A percentile compares a stretch with the other conserved stretches of the same genome.
phyloP scores from a whole-genome alignment of 2,888 invertebrate genomes.

The Aleiodes testaceus region DNA sequence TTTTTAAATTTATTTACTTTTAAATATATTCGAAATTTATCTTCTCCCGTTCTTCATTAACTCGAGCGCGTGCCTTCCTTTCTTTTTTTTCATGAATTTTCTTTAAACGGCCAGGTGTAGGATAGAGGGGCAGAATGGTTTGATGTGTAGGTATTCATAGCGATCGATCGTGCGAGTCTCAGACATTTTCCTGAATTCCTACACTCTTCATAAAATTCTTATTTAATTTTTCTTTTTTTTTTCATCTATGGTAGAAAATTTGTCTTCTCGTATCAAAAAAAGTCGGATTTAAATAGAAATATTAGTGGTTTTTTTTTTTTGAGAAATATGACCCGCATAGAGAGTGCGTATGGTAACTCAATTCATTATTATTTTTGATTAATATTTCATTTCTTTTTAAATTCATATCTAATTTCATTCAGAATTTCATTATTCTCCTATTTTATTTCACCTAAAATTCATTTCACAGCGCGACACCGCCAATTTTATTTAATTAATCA shows the following conservation, averaged over 20 bases:
- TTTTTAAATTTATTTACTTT: slow-evolving; percentile 35
- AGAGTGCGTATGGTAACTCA: slow-evolving; percentile 54
- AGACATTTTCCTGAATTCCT: slow-evolving; percentile 47
- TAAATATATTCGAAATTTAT: slow-evolving; percentile 37
- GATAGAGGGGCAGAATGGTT: slow-evolving; percentile 1
- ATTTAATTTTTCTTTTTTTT: background rate
- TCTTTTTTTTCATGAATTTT: slow-evolving; percentile 32
- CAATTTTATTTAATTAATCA: slow-evolving; percentile 32
- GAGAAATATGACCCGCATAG: slow-evolving; percentile 59
- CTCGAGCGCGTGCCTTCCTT: slow-evolving; percentile 42
- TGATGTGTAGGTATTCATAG: slow-evolving; percentile 48
- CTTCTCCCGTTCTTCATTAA: slow-evolving; percentile 45
- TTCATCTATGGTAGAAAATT: slow-evolving; percentile 66
- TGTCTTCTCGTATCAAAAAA: slow-evolving; percentile 68
- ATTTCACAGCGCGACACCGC: slow-evolving; percentile 51
- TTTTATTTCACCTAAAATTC: slow-evolving; percentile 40
- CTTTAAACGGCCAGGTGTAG: background rate
- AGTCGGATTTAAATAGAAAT: slow-evolving; percentile 52
- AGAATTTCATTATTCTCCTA: slow-evolving; percentile 37
- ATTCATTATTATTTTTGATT: slow-evolving; percentile 48
- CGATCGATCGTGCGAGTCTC: slow-evolving; percentile 37
- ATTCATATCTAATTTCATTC: slow-evolving; percentile 46
- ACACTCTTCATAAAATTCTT: slow-evolving; percentile 40
- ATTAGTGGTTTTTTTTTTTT: slow-evolving; percentile 33
- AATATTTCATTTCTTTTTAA: slow-evolving; percentile 44